Conservation (phyloP, 2,888 invertebrate genomes). For the Rhyacophila evoluta region DNA sequence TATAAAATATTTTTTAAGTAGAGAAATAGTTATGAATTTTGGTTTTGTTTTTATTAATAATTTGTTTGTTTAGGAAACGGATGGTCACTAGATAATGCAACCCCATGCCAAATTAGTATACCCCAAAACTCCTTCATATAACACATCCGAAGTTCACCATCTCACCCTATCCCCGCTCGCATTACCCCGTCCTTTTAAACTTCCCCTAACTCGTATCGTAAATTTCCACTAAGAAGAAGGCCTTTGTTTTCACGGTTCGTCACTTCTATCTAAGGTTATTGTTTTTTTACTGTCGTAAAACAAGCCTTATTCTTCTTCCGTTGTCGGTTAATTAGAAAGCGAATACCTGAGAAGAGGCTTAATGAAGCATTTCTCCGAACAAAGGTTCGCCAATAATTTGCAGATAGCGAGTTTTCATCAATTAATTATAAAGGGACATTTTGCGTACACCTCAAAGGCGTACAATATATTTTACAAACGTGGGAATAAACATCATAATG, state of each 20-base stretch:
- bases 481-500: no score
- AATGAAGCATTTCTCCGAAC: conserved; percentile 36
- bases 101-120: not conserved
- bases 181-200: conserved; percentile 38
- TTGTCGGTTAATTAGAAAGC: conserved; percentile 50
- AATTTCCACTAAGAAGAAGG: conserved; percentile 51
- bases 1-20: no score
- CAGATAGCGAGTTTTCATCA: not conserved
- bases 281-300: conserved; percentile 51
- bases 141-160: conserved; percentile 32
- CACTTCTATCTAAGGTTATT: conserved; percentile 53
- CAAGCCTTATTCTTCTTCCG: conserved; percentile 38
- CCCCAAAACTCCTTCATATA: conserved; percentile 28
- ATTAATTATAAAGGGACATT: not conserved
- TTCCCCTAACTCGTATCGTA: conserved; percentile 45
- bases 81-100: not conserved
- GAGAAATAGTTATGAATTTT: no score
- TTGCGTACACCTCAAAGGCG: not conserved
- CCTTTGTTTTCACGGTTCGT: conserved; percentile 55
- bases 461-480: not conserved
- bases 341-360: conserved; percentile 28
- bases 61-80: no score
- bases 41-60: no score
- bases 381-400: conserved; percentile 6
- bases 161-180: conserved; percentile 22